Conservation (phyloP, 1,140 invertebrate species). For the Trigoniulus corallinus region DNA sequence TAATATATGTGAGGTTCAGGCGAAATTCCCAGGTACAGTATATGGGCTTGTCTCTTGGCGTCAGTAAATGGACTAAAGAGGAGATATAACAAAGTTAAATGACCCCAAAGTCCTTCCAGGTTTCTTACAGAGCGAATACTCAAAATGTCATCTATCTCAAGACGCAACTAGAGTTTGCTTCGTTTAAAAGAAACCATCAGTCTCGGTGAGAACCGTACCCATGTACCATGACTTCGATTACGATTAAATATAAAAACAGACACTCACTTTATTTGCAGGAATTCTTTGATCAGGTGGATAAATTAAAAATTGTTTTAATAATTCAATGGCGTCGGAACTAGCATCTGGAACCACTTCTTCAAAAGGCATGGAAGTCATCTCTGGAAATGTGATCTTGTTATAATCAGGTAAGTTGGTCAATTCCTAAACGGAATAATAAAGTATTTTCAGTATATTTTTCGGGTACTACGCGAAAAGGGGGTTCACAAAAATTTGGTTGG, state of each 20-base stretch:
- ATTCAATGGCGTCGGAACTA: slow-evolving; percentile 46
- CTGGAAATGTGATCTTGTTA: slow-evolving; percentile 85
- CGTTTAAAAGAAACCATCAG: too few species aligned
- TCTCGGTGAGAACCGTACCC: slow-evolving; percentile 18
- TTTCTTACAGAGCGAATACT: too few species aligned
- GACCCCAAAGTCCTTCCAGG: too few species aligned
- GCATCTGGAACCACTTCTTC: slow-evolving; percentile 47
- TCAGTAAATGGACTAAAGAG: too few species aligned
- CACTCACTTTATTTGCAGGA: slow-evolving; percentile 56
- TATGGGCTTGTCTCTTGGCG: too few species aligned
- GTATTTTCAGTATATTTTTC: slow-evolving; percentile 1
- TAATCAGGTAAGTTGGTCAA: slow-evolving; percentile 69
- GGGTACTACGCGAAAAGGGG: too few species aligned
- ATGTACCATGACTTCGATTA: slow-evolving; percentile 17
- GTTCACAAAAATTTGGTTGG: not conserved
- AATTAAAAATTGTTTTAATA: slow-evolving; percentile 58
- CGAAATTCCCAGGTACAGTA: too few species aligned
- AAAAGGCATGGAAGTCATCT: slow-evolving; percentile 51
- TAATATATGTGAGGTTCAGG: too few species aligned
- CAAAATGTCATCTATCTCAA: too few species aligned
- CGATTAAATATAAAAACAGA: slow-evolving; percentile 2
- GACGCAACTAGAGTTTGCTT: too few species aligned
- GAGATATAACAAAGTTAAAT: too few species aligned
- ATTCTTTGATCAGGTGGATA: slow-evolving; percentile 67
- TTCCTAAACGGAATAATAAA: slow-evolving; percentile 8